Base-by-base conservation (phyloP, 2,797 vertebrate genomes). In the Salarias fasciatus region DNA sequence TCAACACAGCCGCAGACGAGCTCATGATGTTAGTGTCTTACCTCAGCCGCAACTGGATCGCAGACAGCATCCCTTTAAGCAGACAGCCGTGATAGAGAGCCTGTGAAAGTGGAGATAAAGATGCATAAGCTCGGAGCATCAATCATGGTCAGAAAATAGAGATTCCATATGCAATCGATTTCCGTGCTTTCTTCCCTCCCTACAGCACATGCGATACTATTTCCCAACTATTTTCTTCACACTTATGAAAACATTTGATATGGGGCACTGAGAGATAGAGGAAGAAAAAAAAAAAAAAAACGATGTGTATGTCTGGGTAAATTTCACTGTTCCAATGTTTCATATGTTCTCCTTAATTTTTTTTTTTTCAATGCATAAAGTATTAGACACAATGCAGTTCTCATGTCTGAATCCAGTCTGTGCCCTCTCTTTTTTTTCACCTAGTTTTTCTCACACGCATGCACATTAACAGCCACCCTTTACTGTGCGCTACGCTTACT, bases 41-140 rank as follows among this genome's bases (percentile, higher is more conserved):
- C 86, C 85, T 89, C 75, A 60, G 58, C 45, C 59, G 69, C 58
- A 53, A 48, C 63, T 68, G 74, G 60, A 72, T 48, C 58, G 70
- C 50, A 85, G 55, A 51, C 70, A 72, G 65, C 70, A 55, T 65
- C 68, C 46, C 76, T 72, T 77, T 68, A 73, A 69, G 72, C 72
- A 66, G 74, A 75, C 69, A 59, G 69, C 65, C 56, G 30, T 72
- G 64, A 84, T 51, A 53, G 59, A 85, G 78, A 65, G 75, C 45
- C 87, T 83, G 87, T 85, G 77, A 86, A 86, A 84, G 73, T 76
- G 66, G 71, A 88, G 74, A 91, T 82, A 82, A 88, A 90, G 90
- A 88, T 80, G 83, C 79, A 87, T 87, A 70, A 89, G 83, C 75
- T 84, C 14, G 1, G 42, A 73, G 65, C 79, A 86, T 86, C 80